These are phyloP conservation scores for Pomatorhinus ruficollis DNA, from an alignment of 2,113 vertebrate species.

Conservation along the genomic window DNA sequence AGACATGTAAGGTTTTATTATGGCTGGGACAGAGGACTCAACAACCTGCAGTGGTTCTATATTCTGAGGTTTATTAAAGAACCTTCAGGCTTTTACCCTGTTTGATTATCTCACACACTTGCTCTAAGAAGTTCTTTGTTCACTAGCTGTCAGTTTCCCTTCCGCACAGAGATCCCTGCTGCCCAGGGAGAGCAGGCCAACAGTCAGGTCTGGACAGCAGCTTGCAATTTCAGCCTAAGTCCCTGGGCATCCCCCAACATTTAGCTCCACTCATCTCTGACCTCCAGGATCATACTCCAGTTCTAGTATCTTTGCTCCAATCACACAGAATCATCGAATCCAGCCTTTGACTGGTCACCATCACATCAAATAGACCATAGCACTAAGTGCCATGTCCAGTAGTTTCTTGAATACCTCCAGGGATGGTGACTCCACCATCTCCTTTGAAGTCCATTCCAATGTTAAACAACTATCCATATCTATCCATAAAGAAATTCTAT, in stretches of 20 bases:
- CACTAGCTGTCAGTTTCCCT: neutral
- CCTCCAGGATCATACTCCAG: neutral
- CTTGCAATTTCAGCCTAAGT: neutral
- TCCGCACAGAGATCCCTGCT: neutral
- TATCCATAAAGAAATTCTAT: neutral
- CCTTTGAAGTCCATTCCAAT: neutral
- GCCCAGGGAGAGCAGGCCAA: neutral
- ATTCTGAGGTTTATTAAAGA: neutral
- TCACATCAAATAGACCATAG: neutral
- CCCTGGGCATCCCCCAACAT: rapidly evolving
- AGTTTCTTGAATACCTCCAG: neutral
- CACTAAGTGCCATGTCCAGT: rapidly evolving
- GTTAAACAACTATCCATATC: neutral
- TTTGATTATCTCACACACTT: neutral
- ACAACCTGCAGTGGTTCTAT: neutral
- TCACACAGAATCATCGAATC: rapidly evolving
- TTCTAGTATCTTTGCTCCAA: neutral
- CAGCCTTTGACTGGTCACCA: too few relatives aligned
- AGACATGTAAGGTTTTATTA: neutral
- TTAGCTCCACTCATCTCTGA: neutral
- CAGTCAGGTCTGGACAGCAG: rapidly evolving
- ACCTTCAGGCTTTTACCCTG: neutral
- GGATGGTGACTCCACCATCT: neutral
- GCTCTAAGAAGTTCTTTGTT: neutral
- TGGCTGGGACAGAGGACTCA: neutral